Conservation (phyloP, 2,888 invertebrate species). For the Hypselothyrea guttata region DNA sequence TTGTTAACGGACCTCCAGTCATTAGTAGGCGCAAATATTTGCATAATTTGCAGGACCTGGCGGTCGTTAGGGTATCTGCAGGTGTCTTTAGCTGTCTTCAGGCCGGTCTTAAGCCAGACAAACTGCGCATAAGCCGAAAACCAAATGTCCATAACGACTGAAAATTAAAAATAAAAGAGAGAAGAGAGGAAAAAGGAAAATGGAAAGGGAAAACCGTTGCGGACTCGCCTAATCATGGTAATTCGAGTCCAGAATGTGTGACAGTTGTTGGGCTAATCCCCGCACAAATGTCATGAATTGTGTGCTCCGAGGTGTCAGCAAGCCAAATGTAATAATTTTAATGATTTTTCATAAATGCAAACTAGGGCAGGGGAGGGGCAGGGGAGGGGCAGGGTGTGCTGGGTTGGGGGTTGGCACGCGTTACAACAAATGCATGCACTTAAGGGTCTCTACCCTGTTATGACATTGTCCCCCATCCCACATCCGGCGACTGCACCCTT, state of each 20-base stretch:
- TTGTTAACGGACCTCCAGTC: conserved; percentile 50
- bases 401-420: conserved; percentile 36
- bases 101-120: conserved; percentile 42
- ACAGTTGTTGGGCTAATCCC: conserved; percentile 75
- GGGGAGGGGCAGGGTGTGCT: not conserved
- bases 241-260: conserved; percentile 72
- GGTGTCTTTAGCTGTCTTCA: conserved; percentile 36
- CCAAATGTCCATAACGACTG: conserved; percentile 30
- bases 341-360: conserved; percentile 76
- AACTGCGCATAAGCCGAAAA: conserved; percentile 47
- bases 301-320: conserved; percentile 62
- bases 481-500: conserved; percentile 65
- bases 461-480: conserved; percentile 56
- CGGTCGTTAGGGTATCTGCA: conserved; percentile 30
- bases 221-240: conserved; percentile 66
- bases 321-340: conserved; percentile 77
- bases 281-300: conserved; percentile 72
- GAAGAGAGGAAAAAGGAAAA: conserved; percentile 10
- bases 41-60: conserved; percentile 50
- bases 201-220: not conserved
- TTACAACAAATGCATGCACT: conserved; percentile 47
- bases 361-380: conserved; percentile 7
- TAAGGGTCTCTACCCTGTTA: conserved; percentile 65
- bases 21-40: conserved; percentile 73
- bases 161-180: too few relatives aligned